These are phyloP conservation scores for Valencia hispanica DNA, from an alignment of 2,797 vertebrate genomes.

Conservation along the genomic window DNA sequence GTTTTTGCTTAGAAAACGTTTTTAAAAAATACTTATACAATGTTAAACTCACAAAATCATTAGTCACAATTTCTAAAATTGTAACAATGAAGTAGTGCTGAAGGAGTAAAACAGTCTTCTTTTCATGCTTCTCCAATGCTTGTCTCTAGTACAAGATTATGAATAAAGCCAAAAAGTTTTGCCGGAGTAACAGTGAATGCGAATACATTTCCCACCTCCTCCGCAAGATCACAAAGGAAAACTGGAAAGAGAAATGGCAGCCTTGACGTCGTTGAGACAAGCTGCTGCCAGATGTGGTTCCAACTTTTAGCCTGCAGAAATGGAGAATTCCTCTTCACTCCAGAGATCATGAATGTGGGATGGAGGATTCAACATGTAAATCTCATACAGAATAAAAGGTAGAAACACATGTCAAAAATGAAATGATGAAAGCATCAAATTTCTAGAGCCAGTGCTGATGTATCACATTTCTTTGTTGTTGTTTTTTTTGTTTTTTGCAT, in stretches of 20 bases:
- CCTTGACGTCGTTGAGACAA: slow-evolving; percentile 30
- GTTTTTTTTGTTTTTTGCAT: too few relatives aligned
- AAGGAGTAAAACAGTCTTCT: neutral
- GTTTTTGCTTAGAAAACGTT: neutral
- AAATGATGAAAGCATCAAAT: neutral
- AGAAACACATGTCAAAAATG: neutral
- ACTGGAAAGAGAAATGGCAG: slow-evolving; percentile 26
- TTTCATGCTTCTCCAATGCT: neutral
- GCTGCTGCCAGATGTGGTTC: slow-evolving; percentile 32
- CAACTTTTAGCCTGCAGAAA: slow-evolving; percentile 18
- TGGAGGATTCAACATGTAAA: slow-evolving; percentile 1
- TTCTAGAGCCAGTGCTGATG: neutral
- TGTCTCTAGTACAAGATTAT: neutral
- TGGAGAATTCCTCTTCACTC: slow-evolving; percentile 16
- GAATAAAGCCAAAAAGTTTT: slow-evolving; percentile 15
- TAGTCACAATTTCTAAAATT: neutral
- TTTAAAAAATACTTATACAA: neutral
- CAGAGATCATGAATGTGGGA: slow-evolving; percentile 1
- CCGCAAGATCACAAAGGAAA: slow-evolving; percentile 28
- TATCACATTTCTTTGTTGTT: neutral
- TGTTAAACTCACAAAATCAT: neutral
- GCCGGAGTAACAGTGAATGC: neutral
- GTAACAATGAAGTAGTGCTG: neutral
- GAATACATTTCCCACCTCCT: slow-evolving; percentile 12
- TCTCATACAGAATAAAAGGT: neutral